Evolutionary conservation across 30 jellyfish, hydroid and myxozoan genomes (phyloP), one percentile per base, ranked within the genome.

Genomic region (Aurelia sp.): DNA sequence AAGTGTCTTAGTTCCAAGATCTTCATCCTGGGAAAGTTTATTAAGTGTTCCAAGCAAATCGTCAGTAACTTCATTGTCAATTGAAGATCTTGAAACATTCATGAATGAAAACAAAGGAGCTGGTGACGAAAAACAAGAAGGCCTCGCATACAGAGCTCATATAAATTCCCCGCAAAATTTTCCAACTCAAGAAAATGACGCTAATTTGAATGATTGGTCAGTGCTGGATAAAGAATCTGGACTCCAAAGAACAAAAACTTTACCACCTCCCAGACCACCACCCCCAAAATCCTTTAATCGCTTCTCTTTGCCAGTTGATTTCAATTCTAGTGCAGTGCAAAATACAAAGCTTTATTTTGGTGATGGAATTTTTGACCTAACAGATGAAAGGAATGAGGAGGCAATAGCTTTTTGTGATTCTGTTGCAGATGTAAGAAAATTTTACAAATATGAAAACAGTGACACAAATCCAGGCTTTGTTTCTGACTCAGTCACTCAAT

Each of bases 371-470:
- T 88, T 94, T 89, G 96, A 94, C 53, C 63, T 82, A 69, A 92
- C 94, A 13, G 97, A 94, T 82, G 99, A 94, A 85, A 72, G 97
- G 33, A 94, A 94, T 67, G 99, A 88, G 35, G 99, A 94, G 67
- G 97, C 99, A 2, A 76, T 76, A 24, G 92, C 93, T 30, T 94
- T 94, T 68, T 82, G 96, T 44, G 35, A 65, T 16, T 41, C 89
- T 20, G 82, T 94, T 53, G 97, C 97, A 2, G 97, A 79, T 21
- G 21, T 94, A 8, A 91, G 99, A 57, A 78, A 69, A 31, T 40
- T 47, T 41, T 94, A 62, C 78, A 18, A 52, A 9, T 53, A 10
- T 76, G 19, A 78, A 22, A 89, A 84, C 65, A 30, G 31, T 62
- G 74, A 91, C 51, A 82, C 96, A 4, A 94, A 94, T 76, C 92